A percentile compares a stretch with the other conserved stretches of the same genome.
Conservation (phyloP, 2,888 invertebrate genomes). For the Drosophila limbata region DNA sequence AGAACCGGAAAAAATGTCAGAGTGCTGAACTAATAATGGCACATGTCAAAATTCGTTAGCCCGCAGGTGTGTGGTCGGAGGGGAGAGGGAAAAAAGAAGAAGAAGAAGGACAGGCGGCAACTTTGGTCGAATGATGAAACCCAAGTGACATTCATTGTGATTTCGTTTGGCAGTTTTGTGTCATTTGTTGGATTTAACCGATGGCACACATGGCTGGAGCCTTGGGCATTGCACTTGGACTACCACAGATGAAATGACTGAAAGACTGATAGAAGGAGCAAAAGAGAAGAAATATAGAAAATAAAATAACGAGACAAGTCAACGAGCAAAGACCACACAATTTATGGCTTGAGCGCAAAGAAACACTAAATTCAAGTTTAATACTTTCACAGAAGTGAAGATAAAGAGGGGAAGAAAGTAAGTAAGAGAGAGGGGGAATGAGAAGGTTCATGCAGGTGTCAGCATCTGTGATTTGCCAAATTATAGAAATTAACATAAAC, state of each 20-base stretch:
- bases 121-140: conserved; percentile 72
- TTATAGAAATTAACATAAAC: conserved; percentile 28
- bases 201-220: conserved; percentile 52
- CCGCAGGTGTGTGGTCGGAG: conserved; percentile 40
- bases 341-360: conserved; percentile 73
- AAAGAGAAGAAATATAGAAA: conserved; percentile 9
- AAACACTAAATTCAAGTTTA: conserved; percentile 69
- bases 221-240: conserved; percentile 39
- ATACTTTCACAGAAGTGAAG: conserved; percentile 20
- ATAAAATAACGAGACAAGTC: conserved; percentile 34
- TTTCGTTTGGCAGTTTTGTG: conserved; percentile 82
- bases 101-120: conserved; percentile 40
- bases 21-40: conserved; percentile 84
- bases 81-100: not conserved
- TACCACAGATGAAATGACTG: conserved; percentile 30
- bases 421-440: not conserved
- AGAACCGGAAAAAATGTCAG: conserved; percentile 63
- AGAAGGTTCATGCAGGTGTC: conserved; percentile 5
- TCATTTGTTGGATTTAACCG: conserved; percentile 78
- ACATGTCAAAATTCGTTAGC: conserved; percentile 83
- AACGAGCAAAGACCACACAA: conserved; percentile 63
- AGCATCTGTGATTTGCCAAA: conserved; percentile 25
- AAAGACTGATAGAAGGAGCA: conserved; percentile 13
- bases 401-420: not conserved
- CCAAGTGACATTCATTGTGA: conserved; percentile 80